Percentiles rank a stretch among this genome's conserved stretches.
Conservation (phyloP, 2,797 vertebrate genomes). For the Microctenopoma steveboyesi region DNA sequence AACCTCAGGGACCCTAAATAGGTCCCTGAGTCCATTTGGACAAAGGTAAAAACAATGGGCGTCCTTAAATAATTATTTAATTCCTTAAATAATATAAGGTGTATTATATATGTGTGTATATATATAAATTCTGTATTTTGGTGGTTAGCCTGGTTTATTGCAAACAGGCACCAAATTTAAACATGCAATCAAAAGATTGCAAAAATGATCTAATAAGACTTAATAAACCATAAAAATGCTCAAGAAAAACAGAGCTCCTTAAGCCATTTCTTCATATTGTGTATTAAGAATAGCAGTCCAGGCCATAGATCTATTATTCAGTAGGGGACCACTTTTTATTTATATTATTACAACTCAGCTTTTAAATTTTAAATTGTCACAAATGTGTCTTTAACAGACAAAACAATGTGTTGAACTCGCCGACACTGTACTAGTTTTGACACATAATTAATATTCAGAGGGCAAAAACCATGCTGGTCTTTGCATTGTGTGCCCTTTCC, state of each 20-base stretch:
- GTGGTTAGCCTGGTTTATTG: not conserved
- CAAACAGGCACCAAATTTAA: not conserved
- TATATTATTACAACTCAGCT: slow-evolving; percentile 5
- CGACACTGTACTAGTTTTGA: not conserved
- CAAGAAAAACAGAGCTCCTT: not conserved
- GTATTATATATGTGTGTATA: too few relatives aligned
- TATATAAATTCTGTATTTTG: not conserved
- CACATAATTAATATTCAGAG: slow-evolving; percentile 32
- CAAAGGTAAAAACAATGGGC: too few relatives aligned
- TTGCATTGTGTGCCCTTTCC: slow-evolving; percentile 11
- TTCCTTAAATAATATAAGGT: too few relatives aligned
- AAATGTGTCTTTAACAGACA: not conserved
- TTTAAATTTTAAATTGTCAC: not conserved
- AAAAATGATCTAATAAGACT: not conserved
- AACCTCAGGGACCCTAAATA: too few relatives aligned
- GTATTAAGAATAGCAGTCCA: not conserved
- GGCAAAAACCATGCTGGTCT: not conserved
- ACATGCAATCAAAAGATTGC: not conserved
- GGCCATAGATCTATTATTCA: not conserved
- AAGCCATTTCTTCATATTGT: not conserved
- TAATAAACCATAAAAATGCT: not conserved
- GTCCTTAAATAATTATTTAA: too few relatives aligned
- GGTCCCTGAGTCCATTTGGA: too few relatives aligned
- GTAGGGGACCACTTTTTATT: not conserved
- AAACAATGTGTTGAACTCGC: not conserved